Percentiles rank a stretch among this genome's conserved stretches.
phyloP scores from a whole-genome alignment of 1,140 invertebrate genomes.

The Anastatus disparis region DNA sequence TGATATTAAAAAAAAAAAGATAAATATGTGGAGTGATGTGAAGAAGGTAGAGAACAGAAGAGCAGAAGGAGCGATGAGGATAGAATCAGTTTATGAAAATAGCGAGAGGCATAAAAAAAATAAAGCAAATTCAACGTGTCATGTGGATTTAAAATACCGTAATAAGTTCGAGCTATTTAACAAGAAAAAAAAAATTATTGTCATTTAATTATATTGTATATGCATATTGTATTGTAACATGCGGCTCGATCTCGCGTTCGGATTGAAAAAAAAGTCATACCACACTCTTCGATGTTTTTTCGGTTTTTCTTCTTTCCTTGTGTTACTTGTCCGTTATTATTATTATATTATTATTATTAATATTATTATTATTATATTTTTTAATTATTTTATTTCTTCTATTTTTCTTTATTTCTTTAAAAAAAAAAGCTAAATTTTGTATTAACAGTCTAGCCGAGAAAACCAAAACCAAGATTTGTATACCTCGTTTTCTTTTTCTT shows the following conservation, averaged over 20 bases:
- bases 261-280: constrained; percentile 12
- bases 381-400: constrained; percentile 44
- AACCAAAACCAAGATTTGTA: constrained; percentile 35
- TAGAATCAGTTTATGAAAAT: constrained; percentile 26
- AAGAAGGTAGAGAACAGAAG: constrained; percentile 8
- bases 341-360: constrained; percentile 39
- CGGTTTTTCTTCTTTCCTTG: constrained; percentile 35
- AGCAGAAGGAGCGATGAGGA: constrained; percentile 6
- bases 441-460: constrained; percentile 16
- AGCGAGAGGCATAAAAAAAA: constrained; percentile 20
- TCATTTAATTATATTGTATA: constrained; percentile 39
- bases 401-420: constrained; percentile 20
- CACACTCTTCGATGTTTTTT: constrained; percentile 24
- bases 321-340: constrained; percentile 43
- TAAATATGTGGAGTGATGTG: background rate
- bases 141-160: constrained; percentile 29
- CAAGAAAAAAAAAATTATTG: constrained; percentile 41
- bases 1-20: constrained; percentile 32
- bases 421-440: constrained; percentile 29
- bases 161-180: constrained; percentile 22
- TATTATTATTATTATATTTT: constrained; percentile 41
- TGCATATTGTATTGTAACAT: constrained; percentile 32
- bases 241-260: constrained; percentile 35
- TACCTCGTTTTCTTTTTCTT: constrained; percentile 25
- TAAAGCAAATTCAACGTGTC: constrained; percentile 33